Base-by-base conservation (phyloP, 2,888 invertebrate species). In the Apamea epomidion region DNA sequence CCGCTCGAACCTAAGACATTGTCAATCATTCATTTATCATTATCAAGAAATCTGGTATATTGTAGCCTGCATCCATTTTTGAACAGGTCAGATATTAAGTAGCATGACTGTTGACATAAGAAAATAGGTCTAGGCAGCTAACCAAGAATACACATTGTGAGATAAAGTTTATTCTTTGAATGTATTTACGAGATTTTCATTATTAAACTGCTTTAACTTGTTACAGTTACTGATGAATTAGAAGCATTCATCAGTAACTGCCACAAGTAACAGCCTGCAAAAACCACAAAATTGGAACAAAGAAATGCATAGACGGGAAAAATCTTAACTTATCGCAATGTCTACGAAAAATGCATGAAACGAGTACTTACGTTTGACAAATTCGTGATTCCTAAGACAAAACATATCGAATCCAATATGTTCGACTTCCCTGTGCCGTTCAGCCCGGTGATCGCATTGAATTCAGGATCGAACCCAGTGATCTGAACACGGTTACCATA, bases 351-450 rank as follows among this genome's bases (percentile, higher is more conserved):
- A 73, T 69, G 69, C 16, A 60, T 32, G 5, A 62, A 69, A 78
- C n/a, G 12, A 51, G n/a, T 83, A 96, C 97, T 97, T 97, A 99
- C 99, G 95, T 99, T 99, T 4, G 98, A 97, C 86, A 99, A 97
- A 95, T 99, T 99, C 32, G 98, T 98, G 76, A 99, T 99, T 76
- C 99, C 99, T 48, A 99, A 97, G 14, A 99, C 98, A 94, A 99
- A 99, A 94, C 99, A 99, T 94, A 99, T 99, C 0, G 99, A 98
- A 97, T 99, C 99, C 81, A 99, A 97, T 93, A 99, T 99, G 93
- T 99, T 99, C 0, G 99, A 99, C 96, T 99, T 99, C 60, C 99
- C 99, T 87, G 99, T 99, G 14, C 99, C 99, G 95, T 99, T 99
- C 71, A 99, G 96, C 1, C 99, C 99, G 25, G 99, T 99, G 77